Percentiles rank a stretch among this genome's conserved stretches.
Evolutionary conservation across 92 coral and sea anemone species (phyloP).

Genomic region (Scolanthus callimorphus): DNA sequence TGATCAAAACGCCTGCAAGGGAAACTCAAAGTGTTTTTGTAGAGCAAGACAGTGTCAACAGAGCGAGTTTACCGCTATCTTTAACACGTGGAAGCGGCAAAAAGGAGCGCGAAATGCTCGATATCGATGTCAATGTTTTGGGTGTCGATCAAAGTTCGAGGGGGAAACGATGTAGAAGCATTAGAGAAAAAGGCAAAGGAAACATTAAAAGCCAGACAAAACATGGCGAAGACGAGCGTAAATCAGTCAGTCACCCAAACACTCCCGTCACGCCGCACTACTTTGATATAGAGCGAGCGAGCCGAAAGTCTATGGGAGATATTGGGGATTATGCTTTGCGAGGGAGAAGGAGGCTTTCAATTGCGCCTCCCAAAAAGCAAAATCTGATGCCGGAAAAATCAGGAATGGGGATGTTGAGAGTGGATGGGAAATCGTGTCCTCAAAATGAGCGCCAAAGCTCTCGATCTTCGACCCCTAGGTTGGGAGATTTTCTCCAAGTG

Average conservation of each 20-base stretch:
- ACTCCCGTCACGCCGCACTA: background rate
- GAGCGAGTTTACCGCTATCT: background rate
- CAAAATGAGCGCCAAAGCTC: slow-evolving; percentile 26
- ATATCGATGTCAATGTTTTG: background rate
- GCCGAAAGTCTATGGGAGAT: slow-evolving; percentile 48
- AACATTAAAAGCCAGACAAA: background rate
- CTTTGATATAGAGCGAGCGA: background rate
- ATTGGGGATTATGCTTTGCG: slow-evolving; percentile 12
- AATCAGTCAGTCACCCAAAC: slow-evolving; percentile 1
- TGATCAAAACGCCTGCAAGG: slow-evolving; percentile 3
- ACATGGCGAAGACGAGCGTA: background rate
- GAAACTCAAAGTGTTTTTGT: background rate
- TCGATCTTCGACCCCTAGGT: slow-evolving; percentile 16
- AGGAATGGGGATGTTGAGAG: slow-evolving; percentile 14
- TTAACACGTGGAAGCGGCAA: background rate
- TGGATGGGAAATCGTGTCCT: slow-evolving; percentile 64
- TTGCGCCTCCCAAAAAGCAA: slow-evolving; percentile 35
- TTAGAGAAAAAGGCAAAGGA: background rate
- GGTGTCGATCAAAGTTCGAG: background rate
- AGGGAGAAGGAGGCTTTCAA: slow-evolving; percentile 13
- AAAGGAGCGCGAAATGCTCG: background rate
- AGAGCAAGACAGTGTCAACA: slow-evolving; percentile 1
- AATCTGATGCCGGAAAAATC: slow-evolving; percentile 15
- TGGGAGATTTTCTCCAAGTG: background rate
- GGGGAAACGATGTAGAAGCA: background rate